Conservation (phyloP, 1,140 invertebrate species). For the Drosophila tristis region DNA sequence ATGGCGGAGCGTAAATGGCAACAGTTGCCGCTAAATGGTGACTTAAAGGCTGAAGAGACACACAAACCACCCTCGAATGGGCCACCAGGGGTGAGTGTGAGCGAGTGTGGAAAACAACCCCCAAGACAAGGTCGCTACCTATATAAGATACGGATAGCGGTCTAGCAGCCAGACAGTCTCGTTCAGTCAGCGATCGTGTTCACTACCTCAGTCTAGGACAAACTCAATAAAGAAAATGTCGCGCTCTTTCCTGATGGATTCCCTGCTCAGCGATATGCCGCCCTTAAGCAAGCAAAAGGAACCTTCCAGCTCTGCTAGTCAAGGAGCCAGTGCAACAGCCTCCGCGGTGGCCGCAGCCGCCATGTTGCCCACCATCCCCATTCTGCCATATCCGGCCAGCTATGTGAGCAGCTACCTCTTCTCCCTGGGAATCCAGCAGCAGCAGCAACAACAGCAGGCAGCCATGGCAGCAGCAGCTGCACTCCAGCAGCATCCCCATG, state of each 20-base stretch:
- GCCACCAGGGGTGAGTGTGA: slow-evolving; percentile 45
- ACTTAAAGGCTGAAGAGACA: slow-evolving; percentile 60
- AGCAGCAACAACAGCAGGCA: slow-evolving; percentile 84
- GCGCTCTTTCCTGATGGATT: slow-evolving; percentile 90
- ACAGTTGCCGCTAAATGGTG: slow-evolving; percentile 80
- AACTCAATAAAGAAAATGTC: slow-evolving; percentile 86
- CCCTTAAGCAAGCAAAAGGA: slow-evolving; percentile 85
- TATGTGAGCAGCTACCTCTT: slow-evolving; percentile 87
- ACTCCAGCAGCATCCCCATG: slow-evolving; percentile 52
- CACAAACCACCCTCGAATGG: slow-evolving; percentile 77
- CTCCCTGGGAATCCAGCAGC: slow-evolving; percentile 86
- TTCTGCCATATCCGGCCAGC: slow-evolving; percentile 86
- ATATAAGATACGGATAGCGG: slow-evolving; percentile 50
- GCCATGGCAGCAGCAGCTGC: slow-evolving; percentile 48
- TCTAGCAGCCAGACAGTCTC: slow-evolving; percentile 67
- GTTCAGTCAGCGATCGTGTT: slow-evolving; percentile 71
- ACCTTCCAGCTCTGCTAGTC: slow-evolving; percentile 55
- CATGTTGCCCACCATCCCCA: slow-evolving; percentile 84
- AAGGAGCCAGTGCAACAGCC: slow-evolving; percentile 70
- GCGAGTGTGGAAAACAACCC: slow-evolving; percentile 46
- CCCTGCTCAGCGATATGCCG: slow-evolving; percentile 88
- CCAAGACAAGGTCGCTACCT: slow-evolving; percentile 39
- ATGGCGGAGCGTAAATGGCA: slow-evolving; percentile 81
- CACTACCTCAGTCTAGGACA: slow-evolving; percentile 24
- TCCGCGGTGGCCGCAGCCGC: slow-evolving; percentile 81